These are phyloP conservation scores for Cheiracanthium punctorium DNA, from an alignment of 2,888 invertebrate species.

Conservation along the genomic window DNA sequence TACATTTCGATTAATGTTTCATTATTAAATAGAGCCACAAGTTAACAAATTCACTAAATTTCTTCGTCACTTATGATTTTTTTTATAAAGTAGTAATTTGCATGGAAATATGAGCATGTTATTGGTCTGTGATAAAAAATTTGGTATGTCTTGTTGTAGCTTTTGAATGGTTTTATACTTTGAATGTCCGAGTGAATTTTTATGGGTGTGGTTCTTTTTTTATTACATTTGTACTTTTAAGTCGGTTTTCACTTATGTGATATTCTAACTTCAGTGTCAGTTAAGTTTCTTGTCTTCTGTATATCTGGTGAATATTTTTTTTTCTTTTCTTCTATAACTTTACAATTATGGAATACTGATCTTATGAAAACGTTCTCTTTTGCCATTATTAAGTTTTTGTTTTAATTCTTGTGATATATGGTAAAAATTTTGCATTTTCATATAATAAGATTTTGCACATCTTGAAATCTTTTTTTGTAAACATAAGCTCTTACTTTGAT, in stretches of 20 bases:
- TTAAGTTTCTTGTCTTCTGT: neutral
- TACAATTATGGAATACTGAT: neutral
- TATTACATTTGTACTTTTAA: neutral
- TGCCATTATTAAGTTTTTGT: no score
- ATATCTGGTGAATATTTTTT: neutral
- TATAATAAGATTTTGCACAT: no score
- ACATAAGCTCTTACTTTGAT: no score
- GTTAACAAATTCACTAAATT: no score
- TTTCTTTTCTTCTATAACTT: neutral
- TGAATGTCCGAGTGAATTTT: neutral
- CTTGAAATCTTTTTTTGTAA: no score
- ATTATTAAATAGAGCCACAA: no score
- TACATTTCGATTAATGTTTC: no score
- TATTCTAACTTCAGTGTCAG: neutral
- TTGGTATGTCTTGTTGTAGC: neutral
- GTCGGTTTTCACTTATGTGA: neutral
- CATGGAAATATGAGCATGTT: neutral
- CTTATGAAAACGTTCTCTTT: no score
- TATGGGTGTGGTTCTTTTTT: neutral
- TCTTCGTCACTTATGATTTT: no score
- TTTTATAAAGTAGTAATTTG: neutral
- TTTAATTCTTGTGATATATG: no score
- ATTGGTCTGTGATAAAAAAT: constrained; percentile 2
- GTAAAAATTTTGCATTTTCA: no score
- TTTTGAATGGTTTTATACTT: neutral